phyloP scores from a whole-genome alignment of 2,888 invertebrate genomes.

The Hirtodrosophila duncani region DNA sequence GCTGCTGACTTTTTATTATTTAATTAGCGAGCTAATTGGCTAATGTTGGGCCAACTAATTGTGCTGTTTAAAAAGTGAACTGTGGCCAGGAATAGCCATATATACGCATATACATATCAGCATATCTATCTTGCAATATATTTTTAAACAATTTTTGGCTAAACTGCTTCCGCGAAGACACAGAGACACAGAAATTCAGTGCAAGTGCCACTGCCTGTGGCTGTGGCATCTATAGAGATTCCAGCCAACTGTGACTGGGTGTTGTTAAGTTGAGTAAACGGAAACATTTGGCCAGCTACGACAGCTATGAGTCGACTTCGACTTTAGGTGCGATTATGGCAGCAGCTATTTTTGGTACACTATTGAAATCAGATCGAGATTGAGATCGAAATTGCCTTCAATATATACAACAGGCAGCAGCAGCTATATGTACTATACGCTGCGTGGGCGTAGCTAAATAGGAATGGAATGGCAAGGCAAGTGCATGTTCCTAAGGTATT shows the following conservation, averaged over 20 bases:
- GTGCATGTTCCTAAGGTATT: slow-evolving; percentile 45
- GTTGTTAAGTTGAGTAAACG: slow-evolving; percentile 17
- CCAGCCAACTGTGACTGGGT: too few species aligned
- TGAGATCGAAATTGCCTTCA: slow-evolving; percentile 22
- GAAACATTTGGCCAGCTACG: slow-evolving; percentile 21
- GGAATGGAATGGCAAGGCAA: slow-evolving; percentile 12
- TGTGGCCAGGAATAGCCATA: slow-evolving; percentile 43
- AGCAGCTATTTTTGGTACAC: slow-evolving; percentile 57
- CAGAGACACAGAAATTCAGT: too few species aligned
- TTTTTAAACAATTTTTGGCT: too few species aligned
- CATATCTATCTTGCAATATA: too few species aligned
- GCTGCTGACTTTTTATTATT: slow-evolving; percentile 61
- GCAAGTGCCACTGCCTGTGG: too few species aligned
- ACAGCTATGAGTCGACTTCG: neutral
- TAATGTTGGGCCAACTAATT: slow-evolving; percentile 38
- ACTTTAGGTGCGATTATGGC: slow-evolving; percentile 39
- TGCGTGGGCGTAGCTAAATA: slow-evolving; percentile 10
- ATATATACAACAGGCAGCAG: slow-evolving; percentile 26
- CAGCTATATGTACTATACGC: slow-evolving; percentile 17
- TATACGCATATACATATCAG: slow-evolving; percentile 52
- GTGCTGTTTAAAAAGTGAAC: slow-evolving; percentile 31
- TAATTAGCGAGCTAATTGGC: slow-evolving; percentile 74
- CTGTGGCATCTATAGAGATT: too few species aligned
- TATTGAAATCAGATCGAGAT: slow-evolving; percentile 34
- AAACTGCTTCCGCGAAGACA: too few species aligned